These are phyloP conservation scores for Brachystomella parvula DNA, from an alignment of 1,140 invertebrate species.

Conservation along the genomic window DNA sequence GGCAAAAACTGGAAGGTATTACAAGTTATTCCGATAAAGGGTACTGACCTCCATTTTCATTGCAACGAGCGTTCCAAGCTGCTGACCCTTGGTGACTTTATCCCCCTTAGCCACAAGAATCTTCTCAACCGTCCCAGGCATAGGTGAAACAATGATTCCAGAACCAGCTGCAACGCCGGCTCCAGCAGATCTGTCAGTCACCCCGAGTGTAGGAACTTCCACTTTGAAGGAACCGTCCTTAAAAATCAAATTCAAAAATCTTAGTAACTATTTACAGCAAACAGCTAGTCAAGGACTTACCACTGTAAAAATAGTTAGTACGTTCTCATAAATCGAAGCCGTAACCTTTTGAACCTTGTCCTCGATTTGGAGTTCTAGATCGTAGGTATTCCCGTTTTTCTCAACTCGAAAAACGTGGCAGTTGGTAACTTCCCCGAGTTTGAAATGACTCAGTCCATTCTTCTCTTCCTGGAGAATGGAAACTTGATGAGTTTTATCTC, in stretches of 20 bases:
- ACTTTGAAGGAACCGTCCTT: conserved; percentile 48
- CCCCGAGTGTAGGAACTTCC: conserved; percentile 39
- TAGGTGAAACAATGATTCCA: conserved; percentile 69
- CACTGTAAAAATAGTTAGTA: conserved; percentile 29
- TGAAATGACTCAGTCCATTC: conserved; percentile 7
- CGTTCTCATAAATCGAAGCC: conserved; percentile 22
- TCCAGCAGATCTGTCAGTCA: conserved; percentile 43
- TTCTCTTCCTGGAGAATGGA: conserved; percentile 1
- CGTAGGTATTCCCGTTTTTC: conserved; percentile 25
- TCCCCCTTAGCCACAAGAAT: conserved; percentile 72
- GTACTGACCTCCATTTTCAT: conserved; percentile 96
- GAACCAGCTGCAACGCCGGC: conserved; percentile 36
- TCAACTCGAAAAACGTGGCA: conserved; percentile 14
- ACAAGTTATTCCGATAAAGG: no score
- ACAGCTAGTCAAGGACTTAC: conserved; percentile 12
- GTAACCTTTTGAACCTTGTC: conserved; percentile 18
- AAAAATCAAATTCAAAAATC: background rate
- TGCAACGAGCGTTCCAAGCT: conserved; percentile 83
- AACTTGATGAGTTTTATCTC: conserved; percentile 21
- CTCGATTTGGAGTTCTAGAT: conserved; percentile 24
- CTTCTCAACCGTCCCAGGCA: conserved; percentile 92
- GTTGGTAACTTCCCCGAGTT: background rate
- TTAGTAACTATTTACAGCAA: no score
- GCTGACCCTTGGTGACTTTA: conserved; percentile 69
- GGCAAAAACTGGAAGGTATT: no score